Conservation (phyloP, 2,888 invertebrate species). For the Ganaspis brasiliensis region DNA sequence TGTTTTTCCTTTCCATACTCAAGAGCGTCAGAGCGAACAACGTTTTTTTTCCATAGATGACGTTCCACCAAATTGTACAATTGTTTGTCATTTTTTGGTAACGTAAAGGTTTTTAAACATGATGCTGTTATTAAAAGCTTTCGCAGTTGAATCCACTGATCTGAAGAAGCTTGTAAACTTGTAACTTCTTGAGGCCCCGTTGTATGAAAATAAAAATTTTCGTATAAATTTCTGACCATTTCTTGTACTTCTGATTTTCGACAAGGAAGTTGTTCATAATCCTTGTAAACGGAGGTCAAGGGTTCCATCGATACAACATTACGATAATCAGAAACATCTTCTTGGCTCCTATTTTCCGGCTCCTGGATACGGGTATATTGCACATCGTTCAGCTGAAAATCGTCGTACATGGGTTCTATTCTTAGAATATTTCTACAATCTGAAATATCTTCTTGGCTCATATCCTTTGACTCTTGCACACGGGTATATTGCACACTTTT, state of each 20-base stretch:
- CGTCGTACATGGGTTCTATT: no score
- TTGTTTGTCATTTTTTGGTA: conserved; percentile 54
- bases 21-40: conserved; percentile 47
- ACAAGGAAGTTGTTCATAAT: background rate
- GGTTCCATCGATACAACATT: background rate
- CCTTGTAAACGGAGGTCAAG: background rate
- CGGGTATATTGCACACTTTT: background rate
- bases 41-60: conserved; percentile 52
- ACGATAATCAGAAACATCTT: background rate
- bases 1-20: conserved; percentile 57
- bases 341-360: background rate
- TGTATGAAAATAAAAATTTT: background rate
- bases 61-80: conserved; percentile 50
- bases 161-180: background rate
- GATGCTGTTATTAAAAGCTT: conserved; percentile 60
- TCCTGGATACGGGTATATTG: background rate
- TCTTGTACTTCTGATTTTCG: background rate
- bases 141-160: conserved; percentile 55
- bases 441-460: no score
- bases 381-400: no score
- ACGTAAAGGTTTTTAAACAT: conserved; percentile 51
- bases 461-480: background rate
- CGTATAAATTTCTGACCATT: background rate
- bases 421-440: no score
- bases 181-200: background rate